Conservation (phyloP, 1,140 invertebrate genomes). For the Parapsyche elsis region DNA sequence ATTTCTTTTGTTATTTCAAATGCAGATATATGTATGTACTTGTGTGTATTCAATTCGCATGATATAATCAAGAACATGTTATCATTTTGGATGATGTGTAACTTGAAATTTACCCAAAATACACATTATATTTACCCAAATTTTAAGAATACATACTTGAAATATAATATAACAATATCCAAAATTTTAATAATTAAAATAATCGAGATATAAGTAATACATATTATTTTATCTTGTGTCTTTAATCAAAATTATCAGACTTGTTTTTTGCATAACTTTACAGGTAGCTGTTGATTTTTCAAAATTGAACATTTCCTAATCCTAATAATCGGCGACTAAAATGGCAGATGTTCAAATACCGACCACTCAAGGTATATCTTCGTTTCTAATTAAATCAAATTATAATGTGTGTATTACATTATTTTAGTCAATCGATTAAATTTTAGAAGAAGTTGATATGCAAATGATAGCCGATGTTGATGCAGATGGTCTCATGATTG, state of each 20-base stretch:
- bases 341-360: conserved; percentile 30
- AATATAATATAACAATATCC: no score
- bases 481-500: conserved; percentile 58
- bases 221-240: not conserved
- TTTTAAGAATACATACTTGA: no score
- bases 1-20: no score
- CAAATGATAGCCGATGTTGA: conserved; percentile 37
- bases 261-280: not conserved
- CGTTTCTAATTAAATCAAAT: not conserved
- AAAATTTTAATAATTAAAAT: no score
- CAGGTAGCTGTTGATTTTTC: not conserved
- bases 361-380: conserved; percentile 2
- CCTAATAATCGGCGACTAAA: not conserved
- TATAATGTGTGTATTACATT: not conserved
- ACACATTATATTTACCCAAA: no score
- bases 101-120: no score
- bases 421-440: not conserved
- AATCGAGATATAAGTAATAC: no score
- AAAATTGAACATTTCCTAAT: not conserved
- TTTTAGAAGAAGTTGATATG: not conserved
- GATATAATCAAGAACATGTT: no score
- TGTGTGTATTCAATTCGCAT: no score
- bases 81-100: no score
- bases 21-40: no score
- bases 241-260: no score